Conservation (phyloP, 2,797 vertebrate genomes). For the Myotis daubentonii region DNA sequence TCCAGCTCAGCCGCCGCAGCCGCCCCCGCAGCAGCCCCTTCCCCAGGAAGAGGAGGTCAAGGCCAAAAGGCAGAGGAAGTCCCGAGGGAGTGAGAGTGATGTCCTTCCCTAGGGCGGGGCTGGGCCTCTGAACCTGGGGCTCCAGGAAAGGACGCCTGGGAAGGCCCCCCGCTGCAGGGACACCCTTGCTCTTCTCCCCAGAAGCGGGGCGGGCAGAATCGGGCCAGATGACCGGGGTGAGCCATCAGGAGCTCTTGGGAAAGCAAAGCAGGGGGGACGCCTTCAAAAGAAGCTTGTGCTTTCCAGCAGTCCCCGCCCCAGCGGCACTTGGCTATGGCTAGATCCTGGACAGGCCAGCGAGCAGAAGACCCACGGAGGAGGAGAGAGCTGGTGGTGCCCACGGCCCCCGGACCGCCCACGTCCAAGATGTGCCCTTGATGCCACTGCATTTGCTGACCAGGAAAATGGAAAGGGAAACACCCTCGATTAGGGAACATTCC, state of each 20-base stretch:
- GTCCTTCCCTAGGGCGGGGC: constrained; percentile 81
- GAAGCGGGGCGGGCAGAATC: constrained; percentile 64
- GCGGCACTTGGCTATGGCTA: constrained; percentile 61
- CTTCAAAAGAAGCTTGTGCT: constrained; percentile 59
- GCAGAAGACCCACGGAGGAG: background rate
- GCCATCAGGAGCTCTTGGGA: constrained; percentile 56
- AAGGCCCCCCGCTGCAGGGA: constrained; percentile 58
- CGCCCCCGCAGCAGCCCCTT: constrained; percentile 79
- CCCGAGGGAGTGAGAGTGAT: constrained; percentile 89
- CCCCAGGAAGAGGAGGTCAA: constrained; percentile 87
- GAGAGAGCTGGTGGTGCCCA: constrained; percentile 34
- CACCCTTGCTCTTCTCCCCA: constrained; percentile 72
- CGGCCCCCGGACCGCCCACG: constrained; percentile 48
- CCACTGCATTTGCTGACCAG: constrained; percentile 78
- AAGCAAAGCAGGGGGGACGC: constrained; percentile 42
- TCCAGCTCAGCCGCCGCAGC: constrained; percentile 77
- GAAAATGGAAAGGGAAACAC: constrained; percentile 74
- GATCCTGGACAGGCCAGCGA: background rate
- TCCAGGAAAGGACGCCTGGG: constrained; percentile 53
- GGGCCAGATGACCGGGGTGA: constrained; percentile 48
- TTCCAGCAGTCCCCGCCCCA: constrained; percentile 71
- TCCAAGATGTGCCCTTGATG: constrained; percentile 62
- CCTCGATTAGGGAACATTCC: constrained; percentile 79
- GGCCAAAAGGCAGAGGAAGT: constrained; percentile 89
- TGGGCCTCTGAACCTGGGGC: background rate